Evolutionary conservation across 2,888 invertebrate genomes (phyloP), one percentile per base, ranked within the genome.

Genomic region (Tenthredo amoena): DNA sequence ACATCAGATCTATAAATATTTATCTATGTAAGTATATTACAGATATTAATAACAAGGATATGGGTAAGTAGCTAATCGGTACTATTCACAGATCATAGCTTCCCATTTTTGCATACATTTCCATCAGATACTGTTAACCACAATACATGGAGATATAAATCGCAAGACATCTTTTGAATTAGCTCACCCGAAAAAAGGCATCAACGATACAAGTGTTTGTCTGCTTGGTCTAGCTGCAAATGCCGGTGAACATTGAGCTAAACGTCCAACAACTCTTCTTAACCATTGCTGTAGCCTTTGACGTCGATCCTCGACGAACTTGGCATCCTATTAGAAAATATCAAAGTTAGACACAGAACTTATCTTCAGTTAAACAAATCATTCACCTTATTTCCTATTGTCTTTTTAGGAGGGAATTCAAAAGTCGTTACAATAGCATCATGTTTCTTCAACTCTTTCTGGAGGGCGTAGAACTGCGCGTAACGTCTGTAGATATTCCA

Each of bases 401-500:
- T 97, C 94, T 98, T 99, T 94, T 99, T 99, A 0, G 98, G 98
- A 10, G 99, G 99, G 94, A 99, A 99, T 92, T 98, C 97, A 91
- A 98, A 97, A 5, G 96, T 96, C 31, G 96, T 95, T 83, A 98
- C 96, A 86, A 96, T 95, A 0, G 97, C 95, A 92, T 98, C 97
- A 91, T 97, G 96, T 91, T 98, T 98, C 92, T 97, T 97, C 68
- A 99, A 94, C 89, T 97, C 96, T 87, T 96, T 96, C 92, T 99
- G 98, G 43, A 99, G 94, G 87, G 97, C 96, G 92, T 98, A 95
- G 93, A 99, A 99, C 93, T 99, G 98, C 9, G 98, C 97, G 92
- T 99, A 99, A 91, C 99, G 96, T 89, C 98, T 96, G 93, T 98
- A 98, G n/a, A 99, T 96, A 91, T 98, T 98, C 99, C 99, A 99